Base-by-base conservation (phyloP, 2,113 vertebrate species). In the Laticauda colubrina region DNA sequence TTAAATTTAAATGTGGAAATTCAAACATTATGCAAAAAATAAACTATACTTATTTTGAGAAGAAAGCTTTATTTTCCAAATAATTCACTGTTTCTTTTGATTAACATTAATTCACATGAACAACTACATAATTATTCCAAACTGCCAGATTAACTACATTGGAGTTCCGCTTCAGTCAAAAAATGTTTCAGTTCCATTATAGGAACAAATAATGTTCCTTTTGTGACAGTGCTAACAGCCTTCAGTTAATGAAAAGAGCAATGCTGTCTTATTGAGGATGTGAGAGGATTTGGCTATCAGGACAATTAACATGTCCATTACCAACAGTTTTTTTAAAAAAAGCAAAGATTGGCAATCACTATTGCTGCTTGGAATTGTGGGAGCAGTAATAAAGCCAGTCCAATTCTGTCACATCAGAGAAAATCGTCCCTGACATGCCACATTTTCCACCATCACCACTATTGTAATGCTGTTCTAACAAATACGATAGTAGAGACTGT, bases 21-120 rank as follows among this genome's bases (percentile, higher is more conserved):
- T 97, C 96, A 97, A 97, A 97, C 96, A 95, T 97, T 97, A 97
- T 97, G 96, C 97, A 97, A 98, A 96, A 98, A 98, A 97, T 97
- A 98, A 97, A 97, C 94, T 93, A 98, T 96, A 97, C 97, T 96
- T 98, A 98, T 98, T 98, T 98, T 98, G 96, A 96, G 97, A 97
- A 97, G 98, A 96, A 96, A 94, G 93, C 94, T 95, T 96, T 97
- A 94, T 91, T 96, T 97, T 97, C 93, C 95, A 97, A 95, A 95
- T 95, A 15, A 92, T 96, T 95, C 94, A 54, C 90, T 93, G 87
- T 48, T 54, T 39, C n/a, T 39, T 39, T 56, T 56, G 39, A 9
- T 85, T 20, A 57, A 29, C 55, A 20, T 85, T 95, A 94, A 95
- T 93, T 95, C 91, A 93, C 0, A 0, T 87, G 90, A 94, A 85